Base-by-base conservation (phyloP, 2,888 invertebrate genomes). In the Drosophila sordidula region DNA sequence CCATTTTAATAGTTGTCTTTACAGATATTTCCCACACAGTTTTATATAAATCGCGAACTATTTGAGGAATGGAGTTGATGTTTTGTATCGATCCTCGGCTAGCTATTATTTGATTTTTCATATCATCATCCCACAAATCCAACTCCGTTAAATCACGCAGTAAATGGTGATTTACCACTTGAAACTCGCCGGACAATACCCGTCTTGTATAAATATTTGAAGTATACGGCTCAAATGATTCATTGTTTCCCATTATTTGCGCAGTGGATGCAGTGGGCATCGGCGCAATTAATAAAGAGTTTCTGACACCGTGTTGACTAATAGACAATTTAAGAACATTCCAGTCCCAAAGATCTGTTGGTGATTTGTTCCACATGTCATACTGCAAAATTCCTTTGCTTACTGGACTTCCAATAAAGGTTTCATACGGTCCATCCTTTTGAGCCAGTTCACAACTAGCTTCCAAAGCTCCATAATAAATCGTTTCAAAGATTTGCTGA, bases 211-310 rank as follows among this genome's bases (percentile, higher is more conserved):
- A 99, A 82, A 99, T 97, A 91, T 99, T 99, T 36, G 97, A 98
- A 0, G 99, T 99, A 92, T 99, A 99, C 0, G 99, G 98, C 92
- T 99, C 99, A 89, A 99, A 96, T 0, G 98, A 97, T 92, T 99
- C 99, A 91, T 99, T 99, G 91, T 99, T 99, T 16, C 99, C 99
- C 45, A 99, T 94, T 90, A 99, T 99, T 93, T 99, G 99, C 3
- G 99, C 99, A 0, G 99, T 99, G 1, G 99, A 98, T 8, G 99
- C 99, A 5, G 99, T 99, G 0, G 99, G 99, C 99, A 99, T 99
- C 0, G 99, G 99, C 0, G 99, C 99, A 72, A 99, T 82, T 18
- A 99, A 93, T 29, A 99, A 93, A 2, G 98, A 98, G 93, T 99
- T 99, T 61, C 99, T 94, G 0, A 99, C 93, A 9, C 99, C 99